Evolutionary conservation across 2,888 invertebrate species (phyloP), one percentile per base, ranked within the genome.

Genomic region (Clivina fossor): DNA sequence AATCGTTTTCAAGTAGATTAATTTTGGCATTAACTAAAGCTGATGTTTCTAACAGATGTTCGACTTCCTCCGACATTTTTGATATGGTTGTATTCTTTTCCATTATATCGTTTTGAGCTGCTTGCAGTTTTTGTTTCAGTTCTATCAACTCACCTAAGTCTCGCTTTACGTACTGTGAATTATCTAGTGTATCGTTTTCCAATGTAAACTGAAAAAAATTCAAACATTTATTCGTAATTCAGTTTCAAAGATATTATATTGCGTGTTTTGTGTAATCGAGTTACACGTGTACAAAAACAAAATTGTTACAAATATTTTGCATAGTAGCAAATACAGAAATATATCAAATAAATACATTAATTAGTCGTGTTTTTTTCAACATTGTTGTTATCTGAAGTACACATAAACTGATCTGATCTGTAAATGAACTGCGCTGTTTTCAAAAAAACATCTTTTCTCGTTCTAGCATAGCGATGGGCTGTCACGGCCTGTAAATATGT

Each of bases 1-100:
- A 32, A 22, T 60, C 58, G 11, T 53, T 57, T 38, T 60, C 57
- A 11, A 58, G 13, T 13, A 55, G 47, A 30, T 46, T 55, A 28
- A 47, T 46, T 47, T 55, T 55, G 18, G 55, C 47, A 11, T 47
- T 55, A 2, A 46, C 46, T 16, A 55, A 30, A 11, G 55, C 55
- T 5, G 38, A 47, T 30, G 55, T 38, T 47, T 55, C 55, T 30
- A 55, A 26, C 22, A 55, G 38, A 22, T 46, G n/a, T 47, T 55
- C 55, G 7, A 55, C 38, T 47, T 55, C 55, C 16, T 55, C 55
- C 7, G 47, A 47, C 55, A 55, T 55, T 38, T 55, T 55, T 33
- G 38, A 18, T 13, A 55, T 55, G 13, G 47, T 55, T 38, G 40
- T 46, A 9, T 18, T 9, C 28, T 55, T 55, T 40, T 55, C 55